phyloP scores from a whole-genome alignment of 2,797 vertebrate species.

The Synanceia verrucosa region DNA sequence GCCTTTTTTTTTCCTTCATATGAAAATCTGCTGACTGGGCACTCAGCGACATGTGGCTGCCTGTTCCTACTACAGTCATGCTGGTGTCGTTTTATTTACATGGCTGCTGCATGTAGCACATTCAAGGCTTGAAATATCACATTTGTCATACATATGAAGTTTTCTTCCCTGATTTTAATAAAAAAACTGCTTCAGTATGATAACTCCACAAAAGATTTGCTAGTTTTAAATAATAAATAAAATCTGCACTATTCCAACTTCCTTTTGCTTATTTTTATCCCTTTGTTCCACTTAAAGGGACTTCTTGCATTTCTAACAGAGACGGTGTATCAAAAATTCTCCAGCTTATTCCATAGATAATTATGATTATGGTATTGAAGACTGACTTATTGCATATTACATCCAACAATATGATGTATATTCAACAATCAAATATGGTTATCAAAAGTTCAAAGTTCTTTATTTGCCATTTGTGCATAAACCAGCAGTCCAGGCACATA shows the following conservation, averaged over 20 bases:
- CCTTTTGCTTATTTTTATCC: neutral
- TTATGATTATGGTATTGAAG: too few relatives aligned
- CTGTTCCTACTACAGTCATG: neutral
- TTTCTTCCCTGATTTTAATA: neutral
- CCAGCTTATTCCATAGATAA: slow-evolving; percentile 7
- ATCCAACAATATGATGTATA: too few relatives aligned
- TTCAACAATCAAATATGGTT: neutral
- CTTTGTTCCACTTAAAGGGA: neutral
- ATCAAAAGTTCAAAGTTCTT: too few relatives aligned
- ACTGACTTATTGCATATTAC: neutral
- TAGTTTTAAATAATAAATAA: neutral
- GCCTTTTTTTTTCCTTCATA: neutral
- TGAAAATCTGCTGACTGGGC: neutral
- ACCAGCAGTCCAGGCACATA: too few relatives aligned
- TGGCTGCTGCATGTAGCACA: neutral
- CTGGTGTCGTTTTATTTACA: neutral
- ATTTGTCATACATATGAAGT: neutral
- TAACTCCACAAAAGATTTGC: neutral
- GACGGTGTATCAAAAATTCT: neutral
- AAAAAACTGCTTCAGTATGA: neutral
- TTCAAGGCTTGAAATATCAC: neutral
- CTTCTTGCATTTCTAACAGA: slow-evolving; percentile 3
- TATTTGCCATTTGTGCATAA: too few relatives aligned
- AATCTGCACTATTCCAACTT: neutral
- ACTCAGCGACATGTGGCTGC: neutral